phyloP scores from a whole-genome alignment of 2,113 vertebrate species.

The Upupa epops region DNA sequence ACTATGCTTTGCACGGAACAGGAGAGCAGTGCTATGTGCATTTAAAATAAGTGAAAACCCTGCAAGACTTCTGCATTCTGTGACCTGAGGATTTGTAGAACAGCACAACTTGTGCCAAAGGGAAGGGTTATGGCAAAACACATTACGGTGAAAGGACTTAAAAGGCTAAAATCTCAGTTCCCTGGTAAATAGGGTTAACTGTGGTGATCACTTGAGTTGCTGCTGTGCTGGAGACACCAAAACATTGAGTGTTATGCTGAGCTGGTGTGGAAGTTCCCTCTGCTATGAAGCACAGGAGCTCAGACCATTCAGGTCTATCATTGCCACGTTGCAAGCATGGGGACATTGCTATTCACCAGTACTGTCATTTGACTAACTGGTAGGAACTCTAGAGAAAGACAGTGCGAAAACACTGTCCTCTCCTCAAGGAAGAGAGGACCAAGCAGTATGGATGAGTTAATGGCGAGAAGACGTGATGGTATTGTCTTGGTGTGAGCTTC shows the following conservation, averaged over 20 bases:
- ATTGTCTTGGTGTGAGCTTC: background rate
- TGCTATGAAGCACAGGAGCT: background rate
- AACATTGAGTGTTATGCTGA: background rate
- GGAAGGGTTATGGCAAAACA: background rate
- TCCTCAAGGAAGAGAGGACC: background rate
- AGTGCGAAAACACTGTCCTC: background rate
- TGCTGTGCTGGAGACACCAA: background rate
- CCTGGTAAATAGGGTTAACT: background rate
- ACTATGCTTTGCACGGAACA: accelerated
- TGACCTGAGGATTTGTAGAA: background rate
- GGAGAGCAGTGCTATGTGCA: background rate
- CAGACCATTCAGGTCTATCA: background rate
- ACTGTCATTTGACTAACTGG: background rate
- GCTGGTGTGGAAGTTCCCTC: background rate
- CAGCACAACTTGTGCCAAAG: background rate
- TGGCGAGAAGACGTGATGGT: background rate
- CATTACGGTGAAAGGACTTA: background rate
- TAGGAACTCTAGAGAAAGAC: background rate
- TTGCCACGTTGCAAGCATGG: background rate
- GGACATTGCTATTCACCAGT: background rate
- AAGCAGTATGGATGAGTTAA: background rate
- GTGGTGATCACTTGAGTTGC: background rate
- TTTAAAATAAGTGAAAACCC: background rate
- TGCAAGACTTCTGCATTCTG: background rate
- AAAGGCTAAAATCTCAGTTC: background rate